Conservation (phyloP, 2,888 invertebrate genomes). For the Spisula solida region DNA sequence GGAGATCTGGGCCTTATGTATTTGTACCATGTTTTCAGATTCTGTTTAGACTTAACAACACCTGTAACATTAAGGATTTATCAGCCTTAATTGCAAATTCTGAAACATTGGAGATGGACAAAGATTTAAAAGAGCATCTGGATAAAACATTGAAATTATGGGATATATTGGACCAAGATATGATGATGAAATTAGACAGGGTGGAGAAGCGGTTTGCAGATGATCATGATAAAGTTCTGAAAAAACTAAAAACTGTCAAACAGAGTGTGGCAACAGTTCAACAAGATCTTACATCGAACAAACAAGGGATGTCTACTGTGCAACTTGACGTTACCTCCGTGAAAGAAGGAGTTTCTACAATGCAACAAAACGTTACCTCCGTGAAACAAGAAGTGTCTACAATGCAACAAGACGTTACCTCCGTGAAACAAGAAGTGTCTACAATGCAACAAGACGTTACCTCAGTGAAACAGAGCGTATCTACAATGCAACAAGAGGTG, state of each 20-base stretch:
- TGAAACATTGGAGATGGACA: background rate
- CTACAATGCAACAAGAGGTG: too few species aligned
- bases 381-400: too few species aligned
- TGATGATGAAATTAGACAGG: background rate
- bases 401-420: too few species aligned
- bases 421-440: too few species aligned
- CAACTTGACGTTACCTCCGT: background rate
- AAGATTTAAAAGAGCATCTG: background rate
- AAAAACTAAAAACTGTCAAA: background rate
- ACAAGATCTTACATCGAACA: background rate
- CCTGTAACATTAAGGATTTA: background rate
- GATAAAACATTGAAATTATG: background rate
- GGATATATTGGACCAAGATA: background rate
- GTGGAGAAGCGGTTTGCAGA: background rate
- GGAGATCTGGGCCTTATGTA: too few species aligned
- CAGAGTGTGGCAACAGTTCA: background rate
- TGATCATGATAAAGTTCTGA: background rate
- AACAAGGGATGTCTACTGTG: background rate
- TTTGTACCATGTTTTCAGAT: background rate
- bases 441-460: too few species aligned
- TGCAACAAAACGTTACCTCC: too few species aligned
- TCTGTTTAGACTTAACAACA: background rate
- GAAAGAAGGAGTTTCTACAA: too few species aligned
- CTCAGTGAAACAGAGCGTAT: too few species aligned
- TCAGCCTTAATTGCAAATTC: background rate